Evolutionary conservation across 2,888 invertebrate species (phyloP).

Genomic region (Eupithecia vulgata): DNA sequence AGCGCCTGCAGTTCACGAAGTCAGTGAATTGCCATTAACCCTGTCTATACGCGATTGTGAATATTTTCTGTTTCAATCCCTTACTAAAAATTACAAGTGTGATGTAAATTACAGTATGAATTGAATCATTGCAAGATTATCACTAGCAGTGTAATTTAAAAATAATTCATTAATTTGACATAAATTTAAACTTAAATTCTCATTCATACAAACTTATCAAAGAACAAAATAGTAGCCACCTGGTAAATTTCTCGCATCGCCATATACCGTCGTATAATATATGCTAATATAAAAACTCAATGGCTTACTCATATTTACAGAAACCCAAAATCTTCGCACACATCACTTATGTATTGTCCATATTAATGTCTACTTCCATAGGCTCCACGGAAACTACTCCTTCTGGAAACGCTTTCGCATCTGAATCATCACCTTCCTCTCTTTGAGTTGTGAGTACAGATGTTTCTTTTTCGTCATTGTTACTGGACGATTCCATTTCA

Average conservation of each 20-base stretch:
- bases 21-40: neutral
- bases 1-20: no score
- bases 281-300: neutral
- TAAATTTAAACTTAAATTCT: neutral
- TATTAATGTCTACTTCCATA: conserved; percentile 33
- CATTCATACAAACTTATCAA: neutral
- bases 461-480: neutral
- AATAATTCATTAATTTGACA: neutral
- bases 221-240: neutral
- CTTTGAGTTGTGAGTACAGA: neutral
- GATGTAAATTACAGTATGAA: neutral
- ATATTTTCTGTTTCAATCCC: neutral
- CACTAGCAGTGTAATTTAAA: neutral
- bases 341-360: conserved; percentile 18
- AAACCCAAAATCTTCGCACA: neutral
- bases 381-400: conserved; percentile 12
- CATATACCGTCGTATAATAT: neutral
- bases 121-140: neutral
- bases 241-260: neutral
- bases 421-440: neutral
- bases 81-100: neutral
- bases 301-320: conserved; percentile 4
- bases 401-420: neutral
- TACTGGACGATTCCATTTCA: neutral
- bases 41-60: neutral